phyloP scores from a whole-genome alignment of 2,797 vertebrate species.

The Channallabes apus region DNA sequence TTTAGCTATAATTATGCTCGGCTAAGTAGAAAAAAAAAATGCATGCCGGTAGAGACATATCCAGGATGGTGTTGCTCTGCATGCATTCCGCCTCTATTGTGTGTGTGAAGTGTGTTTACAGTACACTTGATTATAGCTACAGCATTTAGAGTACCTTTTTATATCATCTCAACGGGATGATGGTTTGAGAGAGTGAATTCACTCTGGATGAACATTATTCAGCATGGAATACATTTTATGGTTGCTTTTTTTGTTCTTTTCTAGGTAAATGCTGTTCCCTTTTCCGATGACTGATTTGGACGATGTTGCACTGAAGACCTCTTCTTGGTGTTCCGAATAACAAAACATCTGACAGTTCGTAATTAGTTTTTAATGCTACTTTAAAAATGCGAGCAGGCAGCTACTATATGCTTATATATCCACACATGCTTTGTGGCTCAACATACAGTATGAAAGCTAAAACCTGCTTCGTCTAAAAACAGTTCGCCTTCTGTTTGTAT shows the following conservation, averaged over 20 bases:
- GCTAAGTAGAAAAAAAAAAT: not conserved
- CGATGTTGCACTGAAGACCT: not conserved
- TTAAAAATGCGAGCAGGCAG: not conserved
- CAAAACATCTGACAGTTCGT: not conserved
- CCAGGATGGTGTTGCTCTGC: conserved; percentile 9
- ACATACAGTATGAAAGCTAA: not conserved
- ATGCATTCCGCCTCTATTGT: not conserved
- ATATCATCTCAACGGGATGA: not conserved
- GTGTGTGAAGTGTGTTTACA: conserved; percentile 24
- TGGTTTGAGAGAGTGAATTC: not conserved
- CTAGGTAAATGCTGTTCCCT: not conserved
- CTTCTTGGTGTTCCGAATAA: not conserved
- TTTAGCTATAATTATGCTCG: not conserved
- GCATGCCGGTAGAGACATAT: not conserved
- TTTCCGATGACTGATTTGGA: not conserved
- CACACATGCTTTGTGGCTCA: not conserved
- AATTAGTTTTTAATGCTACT: too few species aligned
- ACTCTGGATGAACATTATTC: not conserved
- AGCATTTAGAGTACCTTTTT: conserved; percentile 1
- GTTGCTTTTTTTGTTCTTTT: not conserved
- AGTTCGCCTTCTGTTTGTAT: not conserved
- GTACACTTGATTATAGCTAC: not conserved
- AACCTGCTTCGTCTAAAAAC: not conserved
- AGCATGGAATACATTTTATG: not conserved
- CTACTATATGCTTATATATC: not conserved